Conservation (phyloP, 2,888 invertebrate genomes). For the Zootermopsis nevadensis region DNA sequence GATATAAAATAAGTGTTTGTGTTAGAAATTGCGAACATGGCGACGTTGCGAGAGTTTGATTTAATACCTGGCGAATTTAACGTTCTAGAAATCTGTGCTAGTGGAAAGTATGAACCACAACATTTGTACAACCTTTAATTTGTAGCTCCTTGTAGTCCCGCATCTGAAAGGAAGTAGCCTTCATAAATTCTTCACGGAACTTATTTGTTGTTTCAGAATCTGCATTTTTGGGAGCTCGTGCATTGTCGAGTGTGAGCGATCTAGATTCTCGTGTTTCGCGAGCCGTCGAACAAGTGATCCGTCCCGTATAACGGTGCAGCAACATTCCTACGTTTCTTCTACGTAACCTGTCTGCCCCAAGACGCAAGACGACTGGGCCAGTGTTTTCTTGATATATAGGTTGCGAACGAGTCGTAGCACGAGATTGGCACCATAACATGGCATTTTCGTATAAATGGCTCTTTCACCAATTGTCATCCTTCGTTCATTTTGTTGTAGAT, state of each 20-base stretch:
- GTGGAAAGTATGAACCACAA: too few relatives aligned
- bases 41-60: too few relatives aligned
- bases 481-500: neutral
- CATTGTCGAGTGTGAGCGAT: neutral
- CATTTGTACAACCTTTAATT: too few relatives aligned
- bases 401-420: neutral
- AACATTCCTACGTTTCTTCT: neutral
- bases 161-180: too few relatives aligned
- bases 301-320: constrained; percentile 6
- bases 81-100: too few relatives aligned
- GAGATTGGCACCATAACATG: neutral
- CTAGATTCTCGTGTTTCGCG: neutral
- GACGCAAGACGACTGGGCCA: neutral
- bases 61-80: too few relatives aligned
- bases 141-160: too few relatives aligned
- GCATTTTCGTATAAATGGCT: neutral
- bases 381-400: neutral
- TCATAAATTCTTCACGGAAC: too few relatives aligned
- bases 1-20: too few relatives aligned
- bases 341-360: neutral
- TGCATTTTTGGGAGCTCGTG: neutral
- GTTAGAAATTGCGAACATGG: too few relatives aligned
- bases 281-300: neutral
- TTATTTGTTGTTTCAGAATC: too few relatives aligned
- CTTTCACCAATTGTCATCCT: neutral